These are phyloP conservation scores for Metellina segmentata DNA, from an alignment of 2,888 invertebrate genomes.

Conservation along the genomic window DNA sequence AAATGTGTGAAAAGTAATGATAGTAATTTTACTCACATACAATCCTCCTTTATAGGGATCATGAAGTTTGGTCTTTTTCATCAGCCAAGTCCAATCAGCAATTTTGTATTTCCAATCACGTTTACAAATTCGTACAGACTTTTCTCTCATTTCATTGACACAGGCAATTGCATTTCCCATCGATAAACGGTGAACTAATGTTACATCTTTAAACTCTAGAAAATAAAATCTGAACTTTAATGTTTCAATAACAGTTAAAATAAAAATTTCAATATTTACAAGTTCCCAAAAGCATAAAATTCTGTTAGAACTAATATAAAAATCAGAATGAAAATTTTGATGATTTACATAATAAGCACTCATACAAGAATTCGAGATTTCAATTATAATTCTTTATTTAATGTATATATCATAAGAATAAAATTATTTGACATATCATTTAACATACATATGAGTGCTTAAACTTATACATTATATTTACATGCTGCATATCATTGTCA, in stretches of 20 bases:
- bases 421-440: too few species aligned
- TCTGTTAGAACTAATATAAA: neutral
- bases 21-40: conserved; percentile 51
- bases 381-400: too few species aligned
- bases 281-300: neutral
- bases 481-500: too few species aligned
- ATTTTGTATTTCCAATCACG: conserved; percentile 54
- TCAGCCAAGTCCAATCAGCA: conserved; percentile 62
- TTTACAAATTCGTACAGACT: conserved; percentile 56
- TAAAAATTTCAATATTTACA: neutral
- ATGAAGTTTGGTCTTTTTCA: conserved; percentile 22
- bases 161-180: conserved; percentile 65
- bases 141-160: conserved; percentile 53
- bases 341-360: too few species aligned
- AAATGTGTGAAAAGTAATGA: too few species aligned
- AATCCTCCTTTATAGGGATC: conserved; percentile 69
- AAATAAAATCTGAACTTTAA: neutral
- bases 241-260: neutral
- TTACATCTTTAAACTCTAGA: conserved; percentile 60
- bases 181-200: conserved; percentile 57
- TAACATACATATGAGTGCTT: too few species aligned
- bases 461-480: too few species aligned
- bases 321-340: too few species aligned
- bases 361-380: too few species aligned
- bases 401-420: too few species aligned